Conservation (phyloP, 2,888 invertebrate species). For the Pseudoips prasinana region DNA sequence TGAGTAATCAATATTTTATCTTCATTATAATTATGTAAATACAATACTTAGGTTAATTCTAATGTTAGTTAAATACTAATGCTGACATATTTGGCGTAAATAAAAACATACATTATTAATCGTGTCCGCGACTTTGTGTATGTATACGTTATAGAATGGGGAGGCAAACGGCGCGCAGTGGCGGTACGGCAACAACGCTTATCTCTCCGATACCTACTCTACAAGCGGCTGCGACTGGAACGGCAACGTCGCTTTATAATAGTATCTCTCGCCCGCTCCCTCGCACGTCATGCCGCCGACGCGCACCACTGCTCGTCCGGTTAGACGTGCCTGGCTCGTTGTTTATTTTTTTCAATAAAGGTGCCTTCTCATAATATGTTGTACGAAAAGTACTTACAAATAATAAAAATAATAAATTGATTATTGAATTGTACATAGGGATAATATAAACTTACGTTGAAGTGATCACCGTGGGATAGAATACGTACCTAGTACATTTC, state of each 20-base stretch:
- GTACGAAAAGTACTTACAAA: too few relatives aligned
- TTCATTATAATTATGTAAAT: too few relatives aligned
- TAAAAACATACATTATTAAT: slow-evolving; percentile 7
- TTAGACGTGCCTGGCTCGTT: slow-evolving; percentile 34
- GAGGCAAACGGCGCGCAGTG: slow-evolving; percentile 21
- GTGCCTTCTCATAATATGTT: slow-evolving; percentile 19
- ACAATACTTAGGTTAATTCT: too few relatives aligned
- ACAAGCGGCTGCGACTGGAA: slow-evolving; percentile 42
- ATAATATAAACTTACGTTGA: too few relatives aligned
- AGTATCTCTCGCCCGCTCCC: slow-evolving; percentile 42
- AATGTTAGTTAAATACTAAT: too few relatives aligned
- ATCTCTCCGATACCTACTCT: slow-evolving; percentile 19
- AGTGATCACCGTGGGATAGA: too few relatives aligned
- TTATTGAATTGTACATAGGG: too few relatives aligned
- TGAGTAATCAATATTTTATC: too few relatives aligned
- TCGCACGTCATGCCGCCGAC: slow-evolving; percentile 48
- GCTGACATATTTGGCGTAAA: too few relatives aligned
- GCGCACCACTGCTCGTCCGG: slow-evolving; percentile 44
- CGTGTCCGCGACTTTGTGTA: slow-evolving; percentile 12
- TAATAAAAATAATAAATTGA: too few relatives aligned
- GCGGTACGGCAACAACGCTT: slow-evolving; percentile 29
- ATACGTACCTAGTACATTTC: too few relatives aligned
- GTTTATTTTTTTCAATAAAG: slow-evolving; percentile 29
- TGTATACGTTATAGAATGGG: slow-evolving; percentile 24
- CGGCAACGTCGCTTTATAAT: slow-evolving; percentile 61